Conservation (phyloP, 2,888 invertebrate species). For the Gymnosoma rotundatum region DNA sequence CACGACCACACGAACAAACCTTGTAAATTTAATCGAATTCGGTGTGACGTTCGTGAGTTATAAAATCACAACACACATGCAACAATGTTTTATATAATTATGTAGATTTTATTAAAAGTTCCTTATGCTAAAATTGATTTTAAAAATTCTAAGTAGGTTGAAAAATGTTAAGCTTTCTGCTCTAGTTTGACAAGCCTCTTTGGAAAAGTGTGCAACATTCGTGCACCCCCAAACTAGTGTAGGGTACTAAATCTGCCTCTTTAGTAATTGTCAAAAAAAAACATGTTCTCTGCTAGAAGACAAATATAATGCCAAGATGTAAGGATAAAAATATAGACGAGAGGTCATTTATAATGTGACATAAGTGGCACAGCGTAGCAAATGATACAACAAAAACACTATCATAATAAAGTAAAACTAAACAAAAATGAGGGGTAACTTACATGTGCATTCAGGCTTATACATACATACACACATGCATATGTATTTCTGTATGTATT, state of each 20-base stretch:
- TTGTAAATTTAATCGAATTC: no score
- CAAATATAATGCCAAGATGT: slow-evolving; percentile 55
- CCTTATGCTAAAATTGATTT: no score
- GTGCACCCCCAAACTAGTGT: slow-evolving; percentile 1
- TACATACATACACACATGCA: no score
- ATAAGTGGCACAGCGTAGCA: slow-evolving; percentile 65
- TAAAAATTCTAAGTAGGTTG: no score
- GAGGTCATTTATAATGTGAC: slow-evolving; percentile 69
- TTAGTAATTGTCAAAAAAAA: slow-evolving; percentile 23
- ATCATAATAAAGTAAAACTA: slow-evolving; percentile 23
- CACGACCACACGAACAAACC: no score
- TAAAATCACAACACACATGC: no score
- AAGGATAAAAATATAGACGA: slow-evolving; percentile 59
- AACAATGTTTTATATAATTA: no score
- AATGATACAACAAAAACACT: slow-evolving; percentile 51
- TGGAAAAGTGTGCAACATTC: background rate
- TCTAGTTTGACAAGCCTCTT: no score
- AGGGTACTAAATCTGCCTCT: slow-evolving; percentile 24
- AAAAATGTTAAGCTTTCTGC: no score
- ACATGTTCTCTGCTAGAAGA: slow-evolving; percentile 20
- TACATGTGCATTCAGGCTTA: background rate
- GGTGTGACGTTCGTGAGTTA: no score
- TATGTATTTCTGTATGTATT: background rate
- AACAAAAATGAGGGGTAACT: slow-evolving; percentile 53
- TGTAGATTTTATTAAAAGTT: no score